Conservation (phyloP, 35 echinoderm and acorn worm species). For the Ophioderma brevispina region DNA sequence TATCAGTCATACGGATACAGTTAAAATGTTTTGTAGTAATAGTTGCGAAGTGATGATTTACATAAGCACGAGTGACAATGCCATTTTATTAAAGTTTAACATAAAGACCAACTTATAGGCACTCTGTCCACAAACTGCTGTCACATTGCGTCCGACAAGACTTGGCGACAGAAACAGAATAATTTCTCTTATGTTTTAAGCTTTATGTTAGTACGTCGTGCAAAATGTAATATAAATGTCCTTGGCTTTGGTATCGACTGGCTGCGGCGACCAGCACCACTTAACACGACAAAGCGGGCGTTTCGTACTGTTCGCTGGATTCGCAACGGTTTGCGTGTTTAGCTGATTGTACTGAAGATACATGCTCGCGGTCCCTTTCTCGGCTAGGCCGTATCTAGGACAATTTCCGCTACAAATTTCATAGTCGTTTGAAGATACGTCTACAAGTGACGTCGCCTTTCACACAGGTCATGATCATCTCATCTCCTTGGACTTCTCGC, state of each 20-base stretch:
- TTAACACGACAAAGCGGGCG: not conserved
- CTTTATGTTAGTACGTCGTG: no score
- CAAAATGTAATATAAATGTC: not conserved
- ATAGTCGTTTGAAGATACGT: constrained; percentile 70
- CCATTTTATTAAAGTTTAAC: not conserved
- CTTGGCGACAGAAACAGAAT: no score
- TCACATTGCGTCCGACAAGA: not conserved
- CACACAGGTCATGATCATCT: constrained; percentile 91
- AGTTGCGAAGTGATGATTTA: not conserved
- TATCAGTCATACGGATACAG: not conserved
- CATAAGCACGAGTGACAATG: not conserved
- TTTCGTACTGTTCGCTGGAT: not conserved
- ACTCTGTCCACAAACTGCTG: not conserved
- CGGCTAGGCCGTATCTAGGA: not conserved
- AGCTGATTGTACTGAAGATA: not conserved
- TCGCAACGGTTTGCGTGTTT: not conserved
- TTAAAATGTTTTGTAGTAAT: not conserved
- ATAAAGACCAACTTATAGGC: not conserved
- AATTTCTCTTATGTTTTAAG: no score
- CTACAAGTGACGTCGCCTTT: constrained; percentile 83
- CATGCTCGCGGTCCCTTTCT: not conserved
- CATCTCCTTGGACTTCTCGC: constrained; percentile 68
- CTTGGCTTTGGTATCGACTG: constrained; percentile 2
- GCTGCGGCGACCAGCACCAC: not conserved
- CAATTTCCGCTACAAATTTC: constrained; percentile 7